Evolutionary conservation across 2,888 invertebrate species (phyloP).

Genomic region (Tortricodes alternella): DNA sequence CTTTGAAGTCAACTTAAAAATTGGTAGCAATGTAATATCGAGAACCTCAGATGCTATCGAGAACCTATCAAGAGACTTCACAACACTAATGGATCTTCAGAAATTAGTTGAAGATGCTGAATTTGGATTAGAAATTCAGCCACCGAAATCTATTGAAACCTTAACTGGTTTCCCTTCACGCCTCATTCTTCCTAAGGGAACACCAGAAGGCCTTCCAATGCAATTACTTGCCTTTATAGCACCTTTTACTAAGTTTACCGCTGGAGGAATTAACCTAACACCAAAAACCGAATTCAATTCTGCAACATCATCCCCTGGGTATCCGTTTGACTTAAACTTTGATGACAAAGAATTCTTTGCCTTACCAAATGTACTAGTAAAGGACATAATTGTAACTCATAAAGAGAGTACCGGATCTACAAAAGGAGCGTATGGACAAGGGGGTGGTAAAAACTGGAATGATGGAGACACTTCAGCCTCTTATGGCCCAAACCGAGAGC

Average conservation of each 20-base stretch:
- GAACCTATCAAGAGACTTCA: constrained; percentile 83
- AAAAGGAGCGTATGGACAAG: constrained; percentile 40
- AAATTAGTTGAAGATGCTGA: constrained; percentile 83
- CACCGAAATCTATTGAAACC: constrained; percentile 72
- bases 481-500: constrained; percentile 35
- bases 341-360: constrained; percentile 68
- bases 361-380: constrained; percentile 65
- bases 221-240: constrained; percentile 85
- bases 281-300: constrained; percentile 61
- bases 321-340: constrained; percentile 87
- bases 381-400: constrained; percentile 60
- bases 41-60: constrained; percentile 84
- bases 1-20: constrained; percentile 82
- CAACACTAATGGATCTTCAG: constrained; percentile 82
- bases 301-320: constrained; percentile 81
- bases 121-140: constrained; percentile 75
- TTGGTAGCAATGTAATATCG: constrained; percentile 85
- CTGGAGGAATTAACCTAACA: constrained; percentile 61
- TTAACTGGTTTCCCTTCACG: constrained; percentile 86
- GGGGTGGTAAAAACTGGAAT: constrained; percentile 46
- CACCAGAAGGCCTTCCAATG: constrained; percentile 83
- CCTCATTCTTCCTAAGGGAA: constrained; percentile 87
- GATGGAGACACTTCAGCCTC: constrained; percentile 39
- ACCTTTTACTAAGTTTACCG: constrained; percentile 67
- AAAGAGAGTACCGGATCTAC: constrained; percentile 51